Conservation (phyloP, 2,888 invertebrate genomes). For the Platycheirus albimanus region DNA sequence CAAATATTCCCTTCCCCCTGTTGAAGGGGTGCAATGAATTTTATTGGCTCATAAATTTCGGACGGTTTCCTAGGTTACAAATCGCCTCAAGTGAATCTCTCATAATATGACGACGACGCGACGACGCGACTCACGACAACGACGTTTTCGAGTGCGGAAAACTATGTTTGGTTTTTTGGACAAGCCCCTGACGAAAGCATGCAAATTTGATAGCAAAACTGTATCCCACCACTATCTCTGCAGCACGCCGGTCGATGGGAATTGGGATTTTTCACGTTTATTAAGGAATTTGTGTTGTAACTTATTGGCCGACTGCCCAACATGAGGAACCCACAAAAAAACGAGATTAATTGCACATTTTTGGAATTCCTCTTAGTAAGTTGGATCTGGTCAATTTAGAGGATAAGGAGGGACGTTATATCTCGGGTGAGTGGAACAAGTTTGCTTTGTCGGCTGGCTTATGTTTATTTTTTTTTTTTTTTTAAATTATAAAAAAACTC, state of each 20-base stretch:
- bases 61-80: slow-evolving; percentile 39
- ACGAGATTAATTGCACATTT: slow-evolving; percentile 77
- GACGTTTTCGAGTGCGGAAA: slow-evolving; percentile 35
- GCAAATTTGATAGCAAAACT: slow-evolving; percentile 32
- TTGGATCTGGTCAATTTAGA: slow-evolving; percentile 22
- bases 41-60: slow-evolving; percentile 64
- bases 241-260: background rate
- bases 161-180: slow-evolving; percentile 38
- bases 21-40: slow-evolving; percentile 38
- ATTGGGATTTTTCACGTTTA: slow-evolving; percentile 34
- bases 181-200: slow-evolving; percentile 33
- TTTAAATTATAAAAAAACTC: background rate
- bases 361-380: slow-evolving; percentile 77
- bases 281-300: slow-evolving; percentile 55
- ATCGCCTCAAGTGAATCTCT: slow-evolving; percentile 50
- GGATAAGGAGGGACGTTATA: background rate
- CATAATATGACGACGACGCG: slow-evolving; percentile 14
- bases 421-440: slow-evolving; percentile 6
- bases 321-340: slow-evolving; percentile 50
- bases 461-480: slow-evolving; percentile 28
- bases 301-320: slow-evolving; percentile 57
- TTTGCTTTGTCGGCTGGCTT: slow-evolving; percentile 51
- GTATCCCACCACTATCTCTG: slow-evolving; percentile 24
- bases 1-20: slow-evolving; percentile 14
- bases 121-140: slow-evolving; percentile 9